phyloP scores from a whole-genome alignment of 2,113 vertebrate genomes.

The Fulica atra region DNA sequence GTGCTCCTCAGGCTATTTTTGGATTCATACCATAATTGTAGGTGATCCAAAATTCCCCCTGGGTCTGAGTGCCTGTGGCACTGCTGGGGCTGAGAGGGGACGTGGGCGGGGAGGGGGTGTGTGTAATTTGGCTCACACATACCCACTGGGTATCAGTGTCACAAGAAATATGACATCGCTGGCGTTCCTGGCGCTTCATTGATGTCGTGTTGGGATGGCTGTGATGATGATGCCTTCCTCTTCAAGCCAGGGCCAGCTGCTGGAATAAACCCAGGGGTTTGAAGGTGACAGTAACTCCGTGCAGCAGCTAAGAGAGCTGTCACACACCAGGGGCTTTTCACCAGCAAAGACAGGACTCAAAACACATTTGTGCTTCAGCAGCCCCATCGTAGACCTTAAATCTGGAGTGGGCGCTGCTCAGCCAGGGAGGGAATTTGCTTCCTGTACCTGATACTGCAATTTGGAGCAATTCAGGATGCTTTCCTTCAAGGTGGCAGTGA shows the following conservation, averaged over 20 bases:
- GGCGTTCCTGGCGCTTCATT: not conserved
- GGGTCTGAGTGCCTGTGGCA: not conserved
- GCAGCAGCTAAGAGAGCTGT: not conserved
- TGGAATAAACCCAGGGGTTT: not conserved
- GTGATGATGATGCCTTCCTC: not conserved
- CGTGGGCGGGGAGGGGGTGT: not conserved
- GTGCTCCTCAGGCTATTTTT: not conserved
- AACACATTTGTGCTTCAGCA: not conserved
- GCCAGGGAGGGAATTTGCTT: not conserved
- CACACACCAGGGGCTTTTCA: fast-evolving
- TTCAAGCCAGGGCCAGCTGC: not conserved
- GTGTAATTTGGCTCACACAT: fast-evolving
- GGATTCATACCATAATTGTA: not conserved
- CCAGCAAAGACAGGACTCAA: not conserved
- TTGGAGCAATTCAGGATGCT: not conserved
- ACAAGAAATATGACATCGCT: not conserved
- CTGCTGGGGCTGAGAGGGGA: too few relatives aligned
- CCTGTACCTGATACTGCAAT: not conserved
- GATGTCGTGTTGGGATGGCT: fast-evolving
- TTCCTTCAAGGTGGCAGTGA: not conserved
- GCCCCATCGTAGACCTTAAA: fast-evolving
- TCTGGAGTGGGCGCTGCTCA: not conserved
- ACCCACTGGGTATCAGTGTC: not conserved
- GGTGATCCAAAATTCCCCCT: fast-evolving
- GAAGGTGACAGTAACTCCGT: not conserved